phyloP scores from a whole-genome alignment of 2,113 vertebrate species.

The Alectura lathami region DNA sequence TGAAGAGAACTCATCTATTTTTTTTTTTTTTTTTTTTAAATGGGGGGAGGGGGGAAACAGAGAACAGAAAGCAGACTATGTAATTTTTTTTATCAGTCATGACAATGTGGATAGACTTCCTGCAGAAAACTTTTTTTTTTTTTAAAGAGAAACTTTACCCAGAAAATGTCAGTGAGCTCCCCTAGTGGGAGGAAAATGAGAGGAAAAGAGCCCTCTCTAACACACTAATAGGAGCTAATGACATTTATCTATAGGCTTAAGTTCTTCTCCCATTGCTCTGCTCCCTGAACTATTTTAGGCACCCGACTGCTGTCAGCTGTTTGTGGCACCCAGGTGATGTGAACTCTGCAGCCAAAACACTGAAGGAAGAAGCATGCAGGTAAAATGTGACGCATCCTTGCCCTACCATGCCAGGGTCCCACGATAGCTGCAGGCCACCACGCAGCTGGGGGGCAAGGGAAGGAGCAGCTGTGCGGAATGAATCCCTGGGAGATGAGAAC shows the following conservation, averaged over 20 bases:
- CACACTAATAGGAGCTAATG: no score
- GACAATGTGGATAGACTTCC: background rate
- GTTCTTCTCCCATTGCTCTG: no score
- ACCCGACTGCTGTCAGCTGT: background rate
- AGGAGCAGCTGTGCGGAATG: background rate
- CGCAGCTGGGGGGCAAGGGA: background rate
- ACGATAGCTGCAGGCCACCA: background rate
- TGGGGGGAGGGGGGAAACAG: background rate
- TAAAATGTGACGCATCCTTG: background rate
- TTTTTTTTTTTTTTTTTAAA: background rate
- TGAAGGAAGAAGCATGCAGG: background rate
- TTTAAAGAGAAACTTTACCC: conserved; percentile 35
- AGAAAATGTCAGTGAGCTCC: conserved; percentile 24
- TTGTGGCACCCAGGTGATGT: background rate
- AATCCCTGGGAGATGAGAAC: background rate
- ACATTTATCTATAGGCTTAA: no score
- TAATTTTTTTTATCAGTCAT: conserved; percentile 27
- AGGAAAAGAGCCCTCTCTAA: no score
- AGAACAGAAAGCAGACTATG: background rate
- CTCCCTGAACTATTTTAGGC: no score
- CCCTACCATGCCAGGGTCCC: background rate
- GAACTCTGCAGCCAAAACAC: background rate
- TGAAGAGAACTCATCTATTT: background rate
- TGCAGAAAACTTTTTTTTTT: background rate
- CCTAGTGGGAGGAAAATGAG: background rate